Conservation (phyloP, 2,113 vertebrate species). For the Heterotilapia buettikoferi region DNA sequence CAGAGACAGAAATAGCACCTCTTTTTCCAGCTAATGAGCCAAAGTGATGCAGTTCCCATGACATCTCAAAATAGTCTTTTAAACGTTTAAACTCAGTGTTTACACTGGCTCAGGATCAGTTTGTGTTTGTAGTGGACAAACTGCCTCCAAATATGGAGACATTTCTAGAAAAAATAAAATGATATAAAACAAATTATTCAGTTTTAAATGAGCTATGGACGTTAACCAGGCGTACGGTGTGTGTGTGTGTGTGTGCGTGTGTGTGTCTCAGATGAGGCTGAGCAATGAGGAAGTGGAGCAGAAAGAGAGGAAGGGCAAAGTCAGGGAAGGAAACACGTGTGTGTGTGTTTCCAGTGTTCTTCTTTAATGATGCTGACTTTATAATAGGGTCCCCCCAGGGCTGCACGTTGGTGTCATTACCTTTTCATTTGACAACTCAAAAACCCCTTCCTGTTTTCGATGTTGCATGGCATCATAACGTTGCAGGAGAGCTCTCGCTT, state of each 20-base stretch:
- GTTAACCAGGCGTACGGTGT: neutral
- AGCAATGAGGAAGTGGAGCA: constrained; percentile 48
- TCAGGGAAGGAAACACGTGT: neutral
- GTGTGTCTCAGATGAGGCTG: neutral
- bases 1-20: neutral
- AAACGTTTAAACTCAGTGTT: neutral
- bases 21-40: neutral
- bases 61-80: neutral
- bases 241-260: neutral
- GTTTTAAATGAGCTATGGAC: neutral
- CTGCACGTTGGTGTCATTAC: constrained; percentile 11
- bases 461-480: neutral
- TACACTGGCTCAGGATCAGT: neutral
- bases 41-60: neutral
- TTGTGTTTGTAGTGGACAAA: neutral
- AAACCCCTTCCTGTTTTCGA: neutral
- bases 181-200: neutral
- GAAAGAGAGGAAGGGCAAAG: constrained; percentile 29
- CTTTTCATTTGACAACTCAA: neutral
- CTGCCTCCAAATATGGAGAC: neutral
- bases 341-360: neutral
- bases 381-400: neutral
- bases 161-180: neutral
- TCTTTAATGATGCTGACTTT: neutral
- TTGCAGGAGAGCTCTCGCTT: neutral